phyloP scores from a whole-genome alignment of 2,113 vertebrate species.

The Vireo altiloquus region DNA sequence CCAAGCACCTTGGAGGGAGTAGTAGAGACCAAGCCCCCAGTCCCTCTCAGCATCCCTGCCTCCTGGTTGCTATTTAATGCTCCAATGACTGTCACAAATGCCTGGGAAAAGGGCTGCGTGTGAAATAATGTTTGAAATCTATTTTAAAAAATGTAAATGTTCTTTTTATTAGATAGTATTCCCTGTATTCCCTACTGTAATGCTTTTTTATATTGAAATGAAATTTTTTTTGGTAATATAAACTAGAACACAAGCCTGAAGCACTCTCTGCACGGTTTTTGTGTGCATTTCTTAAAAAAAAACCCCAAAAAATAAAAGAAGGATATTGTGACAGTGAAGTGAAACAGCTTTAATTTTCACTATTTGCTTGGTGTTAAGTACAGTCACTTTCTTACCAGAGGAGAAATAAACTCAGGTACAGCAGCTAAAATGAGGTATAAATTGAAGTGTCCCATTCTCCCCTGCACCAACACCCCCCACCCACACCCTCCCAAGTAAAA shows the following conservation, averaged over 20 bases:
- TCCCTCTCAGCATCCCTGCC: not conserved
- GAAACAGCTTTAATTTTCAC: slow-evolving; percentile 58
- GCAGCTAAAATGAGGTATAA: slow-evolving; percentile 59
- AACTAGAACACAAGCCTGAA: slow-evolving; percentile 64
- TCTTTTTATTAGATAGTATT: slow-evolving; percentile 70
- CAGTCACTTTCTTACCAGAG: slow-evolving; percentile 44
- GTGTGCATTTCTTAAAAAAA: slow-evolving; percentile 75
- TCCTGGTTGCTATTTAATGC: not conserved
- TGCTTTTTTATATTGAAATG: slow-evolving; percentile 73
- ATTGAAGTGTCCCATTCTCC: slow-evolving; percentile 11
- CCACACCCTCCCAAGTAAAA: slow-evolving; percentile 7
- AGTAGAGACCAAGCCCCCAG: not conserved
- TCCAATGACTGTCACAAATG: slow-evolving; percentile 22
- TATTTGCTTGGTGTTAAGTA: slow-evolving; percentile 28
- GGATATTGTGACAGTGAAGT: slow-evolving; percentile 71
- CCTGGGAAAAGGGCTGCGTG: slow-evolving; percentile 41
- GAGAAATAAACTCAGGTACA: slow-evolving; percentile 41
- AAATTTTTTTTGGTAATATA: slow-evolving; percentile 69
- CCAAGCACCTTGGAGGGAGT: not conserved
- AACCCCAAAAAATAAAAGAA: slow-evolving; percentile 24
- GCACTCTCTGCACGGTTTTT: slow-evolving; percentile 69
- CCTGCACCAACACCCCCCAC: not conserved
- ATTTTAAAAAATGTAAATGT: slow-evolving; percentile 71
- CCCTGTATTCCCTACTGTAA: slow-evolving; percentile 67
- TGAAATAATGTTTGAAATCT: slow-evolving; percentile 63